These are phyloP conservation scores for Drosophila nigromelanica DNA, from an alignment of 1,140 invertebrate species.

Conservation along the genomic window DNA sequence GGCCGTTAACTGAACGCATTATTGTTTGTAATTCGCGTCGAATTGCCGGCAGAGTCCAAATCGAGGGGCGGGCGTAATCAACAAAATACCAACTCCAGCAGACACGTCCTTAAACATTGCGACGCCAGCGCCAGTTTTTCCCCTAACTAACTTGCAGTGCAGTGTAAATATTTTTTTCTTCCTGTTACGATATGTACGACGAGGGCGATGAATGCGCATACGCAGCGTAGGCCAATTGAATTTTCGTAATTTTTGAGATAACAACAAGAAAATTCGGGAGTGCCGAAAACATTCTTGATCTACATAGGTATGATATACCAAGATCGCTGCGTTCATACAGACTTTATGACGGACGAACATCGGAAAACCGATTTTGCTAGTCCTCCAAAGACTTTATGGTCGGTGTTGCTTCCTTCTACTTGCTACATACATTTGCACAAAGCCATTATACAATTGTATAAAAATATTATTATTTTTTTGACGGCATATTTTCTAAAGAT, in stretches of 20 bases:
- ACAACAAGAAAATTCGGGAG: not conserved
- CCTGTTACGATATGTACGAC: constrained; percentile 37
- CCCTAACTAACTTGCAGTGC: constrained; percentile 42
- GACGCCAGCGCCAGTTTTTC: constrained; percentile 20
- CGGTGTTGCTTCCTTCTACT: no score
- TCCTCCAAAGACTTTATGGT: no score
- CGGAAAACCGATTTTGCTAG: no score
- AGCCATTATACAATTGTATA: no score
- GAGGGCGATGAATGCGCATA: constrained; percentile 20
- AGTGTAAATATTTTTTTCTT: constrained; percentile 50
- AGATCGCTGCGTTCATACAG: no score
- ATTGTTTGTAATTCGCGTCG: constrained; percentile 60
- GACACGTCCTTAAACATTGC: constrained; percentile 35
- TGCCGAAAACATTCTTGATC: no score
- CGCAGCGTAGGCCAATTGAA: constrained; percentile 49
- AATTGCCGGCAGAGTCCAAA: constrained; percentile 37
- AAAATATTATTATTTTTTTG: constrained; percentile 33
- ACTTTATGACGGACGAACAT: no score
- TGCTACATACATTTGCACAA: no score
- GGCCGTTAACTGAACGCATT: constrained; percentile 71
- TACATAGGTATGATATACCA: no score
- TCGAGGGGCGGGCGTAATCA: constrained; percentile 47
- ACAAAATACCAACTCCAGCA: constrained; percentile 38
- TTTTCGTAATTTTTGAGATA: not conserved
- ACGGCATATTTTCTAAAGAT: constrained; percentile 32